Base-by-base conservation (phyloP, 2,113 vertebrate genomes). In the Calidris pugnax region DNA sequence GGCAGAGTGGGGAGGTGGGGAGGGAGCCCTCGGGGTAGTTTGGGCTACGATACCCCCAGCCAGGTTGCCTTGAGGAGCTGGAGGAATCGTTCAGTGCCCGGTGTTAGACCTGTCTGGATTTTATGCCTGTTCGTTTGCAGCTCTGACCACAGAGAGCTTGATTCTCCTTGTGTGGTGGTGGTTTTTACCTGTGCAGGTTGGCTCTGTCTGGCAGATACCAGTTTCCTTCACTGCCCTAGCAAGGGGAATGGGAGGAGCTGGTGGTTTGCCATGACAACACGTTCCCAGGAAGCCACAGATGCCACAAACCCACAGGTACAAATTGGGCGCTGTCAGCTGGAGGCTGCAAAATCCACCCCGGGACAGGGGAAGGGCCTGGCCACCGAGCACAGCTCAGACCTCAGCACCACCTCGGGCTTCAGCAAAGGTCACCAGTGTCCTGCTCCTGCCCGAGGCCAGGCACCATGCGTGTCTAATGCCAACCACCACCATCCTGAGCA, bases 401-500 rank as follows among this genome's bases (percentile, higher is more conserved):
- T 1, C 5, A 82, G 86, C 60, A 12, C 47, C 4, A 6, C 47
- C 47, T 43, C 2, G 1, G 74, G 60, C 71, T 75, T 23, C 79
- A 60, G 84, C 66, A 33, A 32, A 92, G 71, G 66, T 85, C 94
- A 62, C n/a, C 59, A 43, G 47, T 19, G 56, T 85, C 48, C 73
- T 9, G 41, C 56, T 48, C 6, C 47, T 81, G 64, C 63, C 86
- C 4, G 5, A 59, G 68, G 35, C 47, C 64, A 13, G 48, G 48
- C 3, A 0, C 24, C 1, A 0, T 14, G 13, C 2, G 0, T 5
- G 27, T 15, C 57, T 39, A 14, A 21, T 1, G 1, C 57, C 57
- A 28, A 2, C 64, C 26, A 5, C 30, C 41, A 0, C 0, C 4
- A 24, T 41, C 37, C 45, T 3, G 33, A 19, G 59, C 39, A 5